A percentile compares a stretch with the other conserved stretches of the same genome.
phyloP scores from a whole-genome alignment of 1,140 invertebrate species.

The Drosophila leontia region DNA sequence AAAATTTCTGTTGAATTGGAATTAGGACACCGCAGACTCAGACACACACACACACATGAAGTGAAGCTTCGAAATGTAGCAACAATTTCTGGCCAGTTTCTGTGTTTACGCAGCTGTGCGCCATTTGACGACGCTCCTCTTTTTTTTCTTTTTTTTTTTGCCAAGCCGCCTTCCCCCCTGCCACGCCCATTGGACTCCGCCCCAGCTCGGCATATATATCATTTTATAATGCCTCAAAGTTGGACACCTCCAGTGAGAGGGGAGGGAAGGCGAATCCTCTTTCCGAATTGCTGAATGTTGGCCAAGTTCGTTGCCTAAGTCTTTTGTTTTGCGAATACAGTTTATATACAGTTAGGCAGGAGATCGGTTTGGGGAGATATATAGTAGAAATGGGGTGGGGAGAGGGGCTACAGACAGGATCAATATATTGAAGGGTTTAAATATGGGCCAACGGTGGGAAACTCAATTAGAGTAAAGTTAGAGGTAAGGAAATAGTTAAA shows the following conservation, averaged over 20 bases:
- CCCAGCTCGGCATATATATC: slow-evolving; percentile 37
- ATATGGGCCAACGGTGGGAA: too few relatives aligned
- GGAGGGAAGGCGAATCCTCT: neutral
- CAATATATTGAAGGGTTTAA: too few relatives aligned
- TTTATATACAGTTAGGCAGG: slow-evolving; percentile 10
- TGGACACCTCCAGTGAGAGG: slow-evolving; percentile 23
- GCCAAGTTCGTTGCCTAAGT: slow-evolving; percentile 79
- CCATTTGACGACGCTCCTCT: slow-evolving; percentile 73
- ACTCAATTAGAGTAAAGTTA: too few relatives aligned
- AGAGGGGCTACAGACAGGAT: neutral
- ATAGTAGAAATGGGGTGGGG: neutral
- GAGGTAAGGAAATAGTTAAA: neutral
- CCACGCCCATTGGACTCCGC: slow-evolving; percentile 30
- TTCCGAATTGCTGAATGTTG: slow-evolving; percentile 10
- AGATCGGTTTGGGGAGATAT: slow-evolving; percentile 5
- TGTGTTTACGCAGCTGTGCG: slow-evolving; percentile 72
- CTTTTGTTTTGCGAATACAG: slow-evolving; percentile 62
- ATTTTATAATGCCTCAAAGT: slow-evolving; percentile 32
- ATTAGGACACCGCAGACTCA: slow-evolving; percentile 78
- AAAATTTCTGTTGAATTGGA: slow-evolving; percentile 83
- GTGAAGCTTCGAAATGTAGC: slow-evolving; percentile 69
- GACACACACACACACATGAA: slow-evolving; percentile 68
- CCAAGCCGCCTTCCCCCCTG: slow-evolving; percentile 1
- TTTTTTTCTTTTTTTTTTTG: slow-evolving; percentile 21
- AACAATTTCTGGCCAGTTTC: slow-evolving; percentile 60